Conservation (phyloP, 35 echinoderm and acorn worm species). For the Anneissia japonica region DNA sequence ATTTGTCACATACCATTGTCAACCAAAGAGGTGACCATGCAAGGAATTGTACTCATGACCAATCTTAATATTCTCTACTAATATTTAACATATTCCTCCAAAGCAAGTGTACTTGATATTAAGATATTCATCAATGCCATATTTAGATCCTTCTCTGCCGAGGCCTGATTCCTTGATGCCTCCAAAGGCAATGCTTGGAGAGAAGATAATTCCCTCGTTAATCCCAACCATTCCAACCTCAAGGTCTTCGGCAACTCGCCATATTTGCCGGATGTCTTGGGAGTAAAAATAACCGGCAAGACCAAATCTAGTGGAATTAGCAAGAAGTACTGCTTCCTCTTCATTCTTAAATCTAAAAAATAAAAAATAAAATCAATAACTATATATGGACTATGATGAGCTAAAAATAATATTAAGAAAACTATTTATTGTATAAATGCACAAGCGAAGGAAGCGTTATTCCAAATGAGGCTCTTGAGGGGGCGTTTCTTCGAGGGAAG, state of each 20-base stretch:
- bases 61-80: too few relatives aligned
- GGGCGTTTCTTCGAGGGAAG: too few relatives aligned
- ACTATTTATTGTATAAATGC: too few relatives aligned
- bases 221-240: constrained; percentile 94
- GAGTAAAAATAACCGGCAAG: constrained; percentile 95
- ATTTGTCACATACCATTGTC: too few relatives aligned
- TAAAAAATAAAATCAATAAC: background rate
- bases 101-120: constrained; percentile 77
- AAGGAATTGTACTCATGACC: too few relatives aligned
- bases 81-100: too few relatives aligned
- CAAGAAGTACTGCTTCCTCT: constrained; percentile 70
- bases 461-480: too few relatives aligned
- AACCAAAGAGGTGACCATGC: too few relatives aligned
- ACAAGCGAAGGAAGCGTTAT: too few relatives aligned
- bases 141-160: constrained; percentile 73
- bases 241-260: constrained; percentile 78
- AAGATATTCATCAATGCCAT: constrained; percentile 87
- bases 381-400: too few relatives aligned
- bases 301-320: constrained; percentile 51
- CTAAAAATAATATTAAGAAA: too few relatives aligned
- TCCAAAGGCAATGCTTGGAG: constrained; percentile 48
- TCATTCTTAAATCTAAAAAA: constrained; percentile 71
- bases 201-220: constrained; percentile 53
- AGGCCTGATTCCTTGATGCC: constrained; percentile 88
- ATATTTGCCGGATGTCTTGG: constrained; percentile 72